phyloP scores from a whole-genome alignment of 2,888 invertebrate species.

The Actias luna region DNA sequence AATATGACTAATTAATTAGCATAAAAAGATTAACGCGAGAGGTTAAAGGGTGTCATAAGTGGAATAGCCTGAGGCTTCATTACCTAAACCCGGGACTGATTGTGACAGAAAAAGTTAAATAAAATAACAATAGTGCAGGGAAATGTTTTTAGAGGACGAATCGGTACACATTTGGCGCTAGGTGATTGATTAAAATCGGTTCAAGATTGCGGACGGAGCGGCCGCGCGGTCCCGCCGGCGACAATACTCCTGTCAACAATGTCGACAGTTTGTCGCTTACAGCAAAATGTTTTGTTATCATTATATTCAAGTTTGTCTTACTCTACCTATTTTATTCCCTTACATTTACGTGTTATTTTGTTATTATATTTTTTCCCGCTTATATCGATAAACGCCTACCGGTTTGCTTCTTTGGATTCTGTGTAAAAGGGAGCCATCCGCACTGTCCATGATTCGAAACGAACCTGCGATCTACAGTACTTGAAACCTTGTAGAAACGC shows the following conservation, averaged over 20 bases:
- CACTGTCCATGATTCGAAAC: too few relatives aligned
- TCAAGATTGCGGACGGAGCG: conserved; percentile 34
- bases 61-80: too few relatives aligned
- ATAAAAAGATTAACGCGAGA: too few relatives aligned
- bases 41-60: too few relatives aligned
- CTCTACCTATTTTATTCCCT: not conserved
- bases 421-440: too few relatives aligned
- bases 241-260: conserved; percentile 4
- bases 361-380: not conserved
- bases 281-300: conserved; percentile 19
- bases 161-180: conserved; percentile 19
- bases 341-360: not conserved
- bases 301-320: conserved; percentile 7
- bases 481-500: too few relatives aligned
- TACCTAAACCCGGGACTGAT: not conserved
- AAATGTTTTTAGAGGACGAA: conserved; percentile 15
- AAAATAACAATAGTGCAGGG: conserved; percentile 10
- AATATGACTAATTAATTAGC: too few relatives aligned
- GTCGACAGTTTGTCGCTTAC: conserved; percentile 16
- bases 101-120: not conserved
- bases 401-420: too few relatives aligned
- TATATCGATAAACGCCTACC: not conserved
- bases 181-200: conserved; percentile 43
- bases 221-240: conserved; percentile 14
- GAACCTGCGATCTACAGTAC: too few relatives aligned